Base-by-base conservation (phyloP, 2,888 invertebrate genomes). In the Bursaphelenchus okinawaensis region DNA sequence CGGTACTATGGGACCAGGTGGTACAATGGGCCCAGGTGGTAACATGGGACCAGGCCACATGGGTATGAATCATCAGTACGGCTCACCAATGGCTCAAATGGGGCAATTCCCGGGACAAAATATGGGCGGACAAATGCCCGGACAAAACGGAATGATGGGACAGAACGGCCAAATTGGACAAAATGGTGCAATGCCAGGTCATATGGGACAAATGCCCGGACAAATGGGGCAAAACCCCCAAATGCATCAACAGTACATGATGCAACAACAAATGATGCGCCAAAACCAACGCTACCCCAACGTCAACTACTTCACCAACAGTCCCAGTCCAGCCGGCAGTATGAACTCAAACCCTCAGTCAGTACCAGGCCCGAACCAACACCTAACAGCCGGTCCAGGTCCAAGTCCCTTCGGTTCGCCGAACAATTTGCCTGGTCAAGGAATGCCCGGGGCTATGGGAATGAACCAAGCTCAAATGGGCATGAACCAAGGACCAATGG, bases 221-320 rank as follows among this genome's bases (percentile, higher is more conserved):
- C 40, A 40, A 40, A 40, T 40, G 40, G n/a, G n/a, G 3, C 40
- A 12, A 40, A 40, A 40, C n/a, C 40, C 12, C 3, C 40, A 40
- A 16, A 12, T n/a, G n/a, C 16, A n/a, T 16, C 40, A 40, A 12
- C 16, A 12, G 16, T 40, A 40, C 40, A 40, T 40, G 40, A 59
- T 59, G 31, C 59, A 61, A 27, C 61, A 61, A 20, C 60, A 60
- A 50, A 61, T 61, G 58, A 61, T 61, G 58, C 58, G 52, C 22
- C 63, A 63, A 31, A 56, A 60, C 19, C 61, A 61, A 40, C 40
- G 40, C 12, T 40, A 40, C n/a, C 40, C 40, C 16, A 40, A 40
- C 40, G 40, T 40, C 3, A 40, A 40, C n/a, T 40, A 40, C 40
- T 40, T 40, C 40, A 40, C 40, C 16, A 40, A 40, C 40, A 40